A percentile compares a stretch with the other conserved stretches of the same genome.
These are phyloP conservation scores for Lacanobia wlatinum DNA, from an alignment of 2,888 invertebrate species.

Conservation along the genomic window DNA sequence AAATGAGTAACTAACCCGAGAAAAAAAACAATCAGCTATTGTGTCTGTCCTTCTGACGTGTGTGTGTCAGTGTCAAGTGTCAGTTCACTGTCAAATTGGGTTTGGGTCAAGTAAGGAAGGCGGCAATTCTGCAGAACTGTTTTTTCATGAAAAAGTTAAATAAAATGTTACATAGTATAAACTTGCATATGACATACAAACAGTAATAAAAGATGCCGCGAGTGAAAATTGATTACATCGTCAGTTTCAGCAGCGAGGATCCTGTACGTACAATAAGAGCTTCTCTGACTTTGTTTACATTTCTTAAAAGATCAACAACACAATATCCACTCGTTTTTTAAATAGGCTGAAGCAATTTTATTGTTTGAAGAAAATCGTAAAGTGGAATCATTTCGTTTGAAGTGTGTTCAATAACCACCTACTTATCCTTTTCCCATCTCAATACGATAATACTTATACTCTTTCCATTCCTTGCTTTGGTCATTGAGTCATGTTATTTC, in stretches of 20 bases:
- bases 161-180: neutral
- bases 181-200: neutral
- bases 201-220: conserved; percentile 91
- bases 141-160: neutral
- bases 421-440: no score
- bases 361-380: neutral
- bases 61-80: no score
- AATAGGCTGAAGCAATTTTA: neutral
- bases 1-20: no score
- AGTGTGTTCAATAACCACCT: neutral
- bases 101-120: neutral
- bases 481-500: no score
- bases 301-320: neutral
- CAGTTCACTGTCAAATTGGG: neutral
- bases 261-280: conserved; percentile 88
- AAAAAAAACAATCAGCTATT: no score
- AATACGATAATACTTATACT: neutral
- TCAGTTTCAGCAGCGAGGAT: conserved; percentile 95
- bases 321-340: neutral
- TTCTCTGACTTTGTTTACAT: conserved; percentile 8
- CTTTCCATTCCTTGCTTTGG: no score
- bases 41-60: no score
- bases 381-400: neutral
- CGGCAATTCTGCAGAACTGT: neutral
- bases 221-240: conserved; percentile 92